Percentiles rank a stretch among this genome's conserved stretches.
phyloP scores from a whole-genome alignment of 2,113 vertebrate species.

The Ranitomeya variabilis region DNA sequence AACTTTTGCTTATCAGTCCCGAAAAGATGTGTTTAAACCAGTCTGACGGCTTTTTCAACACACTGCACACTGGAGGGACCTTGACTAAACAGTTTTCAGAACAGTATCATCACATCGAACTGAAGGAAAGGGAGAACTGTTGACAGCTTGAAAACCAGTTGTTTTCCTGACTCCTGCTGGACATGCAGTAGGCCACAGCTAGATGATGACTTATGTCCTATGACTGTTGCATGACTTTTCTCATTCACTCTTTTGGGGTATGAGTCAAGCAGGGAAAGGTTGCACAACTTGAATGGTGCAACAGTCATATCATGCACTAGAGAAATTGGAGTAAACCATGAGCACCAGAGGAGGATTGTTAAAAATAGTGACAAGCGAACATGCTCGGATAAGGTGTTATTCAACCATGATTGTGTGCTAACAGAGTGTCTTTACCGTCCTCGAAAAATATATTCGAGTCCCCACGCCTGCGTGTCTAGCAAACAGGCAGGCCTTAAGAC shows the following conservation, averaged over 20 bases:
- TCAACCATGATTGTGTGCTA: too few relatives aligned
- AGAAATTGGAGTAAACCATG: too few relatives aligned
- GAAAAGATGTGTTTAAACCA: constrained; percentile 80
- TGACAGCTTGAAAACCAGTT: neutral
- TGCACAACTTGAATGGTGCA: neutral
- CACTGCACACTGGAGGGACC: constrained; percentile 68
- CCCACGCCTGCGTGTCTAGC: too few relatives aligned
- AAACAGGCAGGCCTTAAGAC: too few relatives aligned
- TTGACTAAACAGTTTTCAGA: constrained; percentile 73
- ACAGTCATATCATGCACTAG: neutral
- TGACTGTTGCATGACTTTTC: neutral
- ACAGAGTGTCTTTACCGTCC: too few relatives aligned
- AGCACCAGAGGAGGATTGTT: too few relatives aligned
- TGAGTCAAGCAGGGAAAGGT: neutral
- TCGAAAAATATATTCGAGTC: too few relatives aligned
- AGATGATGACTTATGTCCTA: neutral
- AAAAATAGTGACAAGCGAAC: too few relatives aligned
- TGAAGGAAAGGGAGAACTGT: neutral
- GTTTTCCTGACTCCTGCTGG: neutral
- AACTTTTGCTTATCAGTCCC: constrained; percentile 73
- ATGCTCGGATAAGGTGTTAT: too few relatives aligned
- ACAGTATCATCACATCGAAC: constrained; percentile 66
- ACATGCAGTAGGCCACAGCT: neutral
- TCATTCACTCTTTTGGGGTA: neutral
- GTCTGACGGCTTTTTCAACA: constrained; percentile 73